Conservation (phyloP, 2,888 invertebrate species). For the Sesia apiformis region DNA sequence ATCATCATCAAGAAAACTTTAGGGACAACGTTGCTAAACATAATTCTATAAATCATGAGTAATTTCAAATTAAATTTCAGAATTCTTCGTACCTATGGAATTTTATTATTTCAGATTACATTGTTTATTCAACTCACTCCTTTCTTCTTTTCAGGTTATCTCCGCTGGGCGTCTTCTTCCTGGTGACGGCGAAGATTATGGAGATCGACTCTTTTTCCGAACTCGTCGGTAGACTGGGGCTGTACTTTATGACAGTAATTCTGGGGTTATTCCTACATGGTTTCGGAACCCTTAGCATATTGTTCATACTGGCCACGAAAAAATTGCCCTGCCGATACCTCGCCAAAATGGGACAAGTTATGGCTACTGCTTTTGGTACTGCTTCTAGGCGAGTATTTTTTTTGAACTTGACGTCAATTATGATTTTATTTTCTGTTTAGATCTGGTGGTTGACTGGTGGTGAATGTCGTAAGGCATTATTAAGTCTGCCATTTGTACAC, state of each 20-base stretch:
- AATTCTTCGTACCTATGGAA: too few relatives aligned
- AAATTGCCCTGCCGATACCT: constrained; percentile 88
- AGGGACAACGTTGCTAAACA: too few relatives aligned
- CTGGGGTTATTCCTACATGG: constrained; percentile 94
- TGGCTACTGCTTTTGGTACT: constrained; percentile 97
- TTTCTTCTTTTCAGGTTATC: constrained; percentile 80
- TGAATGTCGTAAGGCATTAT: too few relatives aligned
- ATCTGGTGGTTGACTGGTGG: too few relatives aligned
- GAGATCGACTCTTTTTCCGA: constrained; percentile 91
- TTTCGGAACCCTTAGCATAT: constrained; percentile 88
- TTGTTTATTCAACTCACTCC: too few relatives aligned
- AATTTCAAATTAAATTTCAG: too few relatives aligned
- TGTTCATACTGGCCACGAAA: constrained; percentile 88
- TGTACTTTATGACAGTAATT: constrained; percentile 95
- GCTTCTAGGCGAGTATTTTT: constrained; percentile 82
- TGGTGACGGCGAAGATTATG: constrained; percentile 92
- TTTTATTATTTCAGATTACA: too few relatives aligned
- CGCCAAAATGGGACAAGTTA: constrained; percentile 89
- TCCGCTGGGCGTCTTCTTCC: constrained; percentile 90
- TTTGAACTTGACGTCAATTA: not conserved
- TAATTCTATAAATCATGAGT: too few relatives aligned
- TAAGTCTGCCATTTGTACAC: too few relatives aligned
- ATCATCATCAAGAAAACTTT: too few relatives aligned
- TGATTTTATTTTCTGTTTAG: not conserved
- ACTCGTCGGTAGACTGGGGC: constrained; percentile 89